A percentile compares a stretch with the other conserved stretches of the same genome.
Conservation (phyloP, 1,140 invertebrate genomes). For the Drosophila kanapiae region DNA sequence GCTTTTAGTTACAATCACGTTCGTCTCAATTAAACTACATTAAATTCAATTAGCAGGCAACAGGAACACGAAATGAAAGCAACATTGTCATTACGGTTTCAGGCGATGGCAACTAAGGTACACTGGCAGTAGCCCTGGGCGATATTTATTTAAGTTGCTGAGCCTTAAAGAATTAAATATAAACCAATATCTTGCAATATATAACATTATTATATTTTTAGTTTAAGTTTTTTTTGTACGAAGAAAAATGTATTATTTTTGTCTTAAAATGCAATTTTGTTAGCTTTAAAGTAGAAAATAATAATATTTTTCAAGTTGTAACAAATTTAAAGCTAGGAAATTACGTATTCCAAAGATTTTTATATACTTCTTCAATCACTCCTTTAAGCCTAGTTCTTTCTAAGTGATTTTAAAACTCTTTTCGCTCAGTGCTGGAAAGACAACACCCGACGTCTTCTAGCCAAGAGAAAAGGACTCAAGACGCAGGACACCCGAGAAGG, state of each 20-base stretch:
- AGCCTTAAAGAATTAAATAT: too few species aligned
- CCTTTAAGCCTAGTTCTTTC: too few species aligned
- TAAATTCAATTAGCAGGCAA: constrained; percentile 81
- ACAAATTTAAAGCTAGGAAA: too few species aligned
- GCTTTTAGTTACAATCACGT: constrained; percentile 83
- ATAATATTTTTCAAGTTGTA: too few species aligned
- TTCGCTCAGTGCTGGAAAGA: constrained; percentile 11
- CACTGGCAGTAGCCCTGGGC: constrained; percentile 1
- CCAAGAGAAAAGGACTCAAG: constrained; percentile 40
- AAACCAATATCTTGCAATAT: too few species aligned
- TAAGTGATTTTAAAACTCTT: background rate
- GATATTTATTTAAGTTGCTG: too few species aligned
- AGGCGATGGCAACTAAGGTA: constrained; percentile 28
- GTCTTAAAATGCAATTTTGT: too few species aligned
- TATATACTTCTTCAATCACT: background rate
- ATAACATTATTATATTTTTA: too few species aligned
- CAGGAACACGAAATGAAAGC: constrained; percentile 66
- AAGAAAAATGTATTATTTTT: background rate
- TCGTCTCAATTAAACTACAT: constrained; percentile 85
- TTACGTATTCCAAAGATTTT: too few species aligned
- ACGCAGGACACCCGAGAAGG: constrained; percentile 28
- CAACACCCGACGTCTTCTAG: constrained; percentile 31
- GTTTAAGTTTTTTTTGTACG: too few species aligned
- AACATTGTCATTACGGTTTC: constrained; percentile 77
- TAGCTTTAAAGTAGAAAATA: too few species aligned